Conservation (phyloP, 2,797 vertebrate species). For the Botia kubotai region DNA sequence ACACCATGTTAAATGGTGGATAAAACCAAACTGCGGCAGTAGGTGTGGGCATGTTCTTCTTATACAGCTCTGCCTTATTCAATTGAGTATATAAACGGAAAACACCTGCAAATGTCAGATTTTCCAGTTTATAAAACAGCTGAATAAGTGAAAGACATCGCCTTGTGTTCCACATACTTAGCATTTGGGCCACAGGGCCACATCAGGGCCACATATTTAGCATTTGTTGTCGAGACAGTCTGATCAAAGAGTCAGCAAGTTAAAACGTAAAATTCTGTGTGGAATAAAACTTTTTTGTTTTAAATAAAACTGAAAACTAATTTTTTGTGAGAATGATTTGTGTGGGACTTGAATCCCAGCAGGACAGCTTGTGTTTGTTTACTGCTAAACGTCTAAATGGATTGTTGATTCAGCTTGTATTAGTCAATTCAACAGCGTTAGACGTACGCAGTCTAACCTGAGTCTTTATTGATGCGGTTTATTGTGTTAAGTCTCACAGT, state of each 20-base stretch:
- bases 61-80: conserved; percentile 42
- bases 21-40: conserved; percentile 45
- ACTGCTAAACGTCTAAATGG: not conserved
- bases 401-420: conserved; percentile 28
- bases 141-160: conserved; percentile 38
- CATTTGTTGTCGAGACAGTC: conserved; percentile 7
- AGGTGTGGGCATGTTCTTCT: conserved; percentile 54
- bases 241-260: conserved; percentile 28
- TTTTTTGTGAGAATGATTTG: conserved; percentile 2
- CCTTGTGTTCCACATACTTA: too few species aligned
- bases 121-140: conserved; percentile 39
- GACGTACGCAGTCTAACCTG: not conserved
- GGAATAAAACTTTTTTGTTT: conserved; percentile 12
- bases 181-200: too few species aligned
- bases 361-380: conserved; percentile 9
- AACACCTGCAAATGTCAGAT: conserved; percentile 58
- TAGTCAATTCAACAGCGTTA: conserved; percentile 19
- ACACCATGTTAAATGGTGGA: conserved; percentile 54
- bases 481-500: not conserved
- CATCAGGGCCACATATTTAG: conserved; percentile 7
- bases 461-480: conserved; percentile 26
- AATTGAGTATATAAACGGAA: conserved; percentile 51
- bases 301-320: too few species aligned
- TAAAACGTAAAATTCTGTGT: conserved; percentile 29
- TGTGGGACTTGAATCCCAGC: not conserved